These are phyloP conservation scores for Epizoanthus illoricatus DNA, from an alignment of 92 coral and sea anemone genomes.

Conservation along the genomic window DNA sequence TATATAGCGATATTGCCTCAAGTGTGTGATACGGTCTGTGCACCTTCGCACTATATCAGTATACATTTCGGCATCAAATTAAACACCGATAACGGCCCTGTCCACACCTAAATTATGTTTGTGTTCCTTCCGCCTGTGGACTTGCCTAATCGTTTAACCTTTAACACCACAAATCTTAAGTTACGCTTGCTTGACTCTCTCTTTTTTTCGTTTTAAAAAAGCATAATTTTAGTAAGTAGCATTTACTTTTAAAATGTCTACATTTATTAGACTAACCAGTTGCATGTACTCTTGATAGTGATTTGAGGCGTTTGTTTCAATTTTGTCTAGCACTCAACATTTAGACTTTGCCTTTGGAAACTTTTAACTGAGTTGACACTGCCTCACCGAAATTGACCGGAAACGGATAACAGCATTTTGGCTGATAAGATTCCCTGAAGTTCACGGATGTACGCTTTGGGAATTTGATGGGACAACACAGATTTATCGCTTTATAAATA, in stretches of 20 bases:
- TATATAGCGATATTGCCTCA: slow-evolving; percentile 19
- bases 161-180: slow-evolving; percentile 8
- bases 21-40: background rate
- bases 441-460: no score
- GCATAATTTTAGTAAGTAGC: background rate
- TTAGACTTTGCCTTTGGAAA: no score
- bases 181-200: slow-evolving; percentile 10
- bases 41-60: background rate
- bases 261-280: no score
- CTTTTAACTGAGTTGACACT: no score
- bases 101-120: slow-evolving; percentile 36
- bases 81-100: slow-evolving; percentile 40
- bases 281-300: no score
- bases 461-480: slow-evolving; percentile 6
- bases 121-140: slow-evolving; percentile 33
- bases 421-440: no score
- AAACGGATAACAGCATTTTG: no score
- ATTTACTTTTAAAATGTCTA: background rate
- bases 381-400: no score
- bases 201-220: background rate
- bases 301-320: no score
- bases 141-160: slow-evolving; percentile 41
- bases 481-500: slow-evolving; percentile 27
- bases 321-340: no score
- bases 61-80: slow-evolving; percentile 28